A percentile compares a stretch with the other conserved stretches of the same genome.
phyloP scores from a whole-genome alignment of 1,140 invertebrate genomes.

The Harpegnathos saltator region DNA sequence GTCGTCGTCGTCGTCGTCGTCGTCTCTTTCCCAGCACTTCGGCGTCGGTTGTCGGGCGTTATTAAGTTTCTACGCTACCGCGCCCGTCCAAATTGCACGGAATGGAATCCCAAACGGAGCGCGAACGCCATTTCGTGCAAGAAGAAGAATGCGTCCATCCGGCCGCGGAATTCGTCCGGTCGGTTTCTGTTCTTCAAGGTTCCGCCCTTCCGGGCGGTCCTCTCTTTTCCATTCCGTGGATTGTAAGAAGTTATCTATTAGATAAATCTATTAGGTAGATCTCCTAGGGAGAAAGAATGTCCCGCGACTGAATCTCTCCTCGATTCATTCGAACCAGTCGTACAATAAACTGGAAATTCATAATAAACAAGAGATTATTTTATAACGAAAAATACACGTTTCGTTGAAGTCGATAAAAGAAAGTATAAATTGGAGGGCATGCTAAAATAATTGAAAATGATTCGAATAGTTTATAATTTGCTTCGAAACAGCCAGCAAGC shows the following conservation, averaged over 20 bases:
- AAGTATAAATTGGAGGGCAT: no score
- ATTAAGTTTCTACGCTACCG: conserved; percentile 70
- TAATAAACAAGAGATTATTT: no score
- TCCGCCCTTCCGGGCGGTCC: neutral
- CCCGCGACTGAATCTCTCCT: no score
- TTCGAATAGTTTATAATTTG: no score
- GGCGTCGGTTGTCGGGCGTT: conserved; percentile 67
- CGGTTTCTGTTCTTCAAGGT: neutral
- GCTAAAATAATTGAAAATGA: no score
- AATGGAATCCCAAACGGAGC: conserved; percentile 74
- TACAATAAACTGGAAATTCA: no score
- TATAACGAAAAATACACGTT: no score
- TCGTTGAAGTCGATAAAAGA: no score
- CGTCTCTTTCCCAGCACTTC: conserved; percentile 59
- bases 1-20: conserved; percentile 32
- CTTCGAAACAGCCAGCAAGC: no score
- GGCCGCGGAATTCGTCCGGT: conserved; percentile 54
- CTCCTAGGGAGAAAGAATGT: no score
- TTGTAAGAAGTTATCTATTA: conserved; percentile 18
- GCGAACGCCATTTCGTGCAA: conserved; percentile 60
- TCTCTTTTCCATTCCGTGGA: neutral
- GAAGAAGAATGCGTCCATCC: conserved; percentile 67
- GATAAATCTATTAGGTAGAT: no score
- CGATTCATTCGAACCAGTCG: no score
- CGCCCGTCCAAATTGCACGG: conserved; percentile 70